phyloP scores from a whole-genome alignment of 2,888 invertebrate species.

The Thumatha senex region DNA sequence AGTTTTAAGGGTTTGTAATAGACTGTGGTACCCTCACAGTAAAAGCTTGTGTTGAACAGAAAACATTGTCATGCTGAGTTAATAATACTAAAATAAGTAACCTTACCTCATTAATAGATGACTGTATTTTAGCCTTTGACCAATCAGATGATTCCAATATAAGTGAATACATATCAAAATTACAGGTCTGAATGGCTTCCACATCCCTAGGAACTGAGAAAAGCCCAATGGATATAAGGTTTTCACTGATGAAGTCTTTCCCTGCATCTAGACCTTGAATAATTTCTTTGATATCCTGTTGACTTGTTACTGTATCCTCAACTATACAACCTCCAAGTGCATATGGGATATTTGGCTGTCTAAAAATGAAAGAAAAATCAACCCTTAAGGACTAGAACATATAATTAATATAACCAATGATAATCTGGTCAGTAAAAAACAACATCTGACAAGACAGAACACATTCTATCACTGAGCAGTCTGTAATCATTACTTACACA shows the following conservation, averaged over 20 bases:
- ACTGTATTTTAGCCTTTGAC: slow-evolving; percentile 61
- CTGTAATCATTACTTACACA: slow-evolving; percentile 56
- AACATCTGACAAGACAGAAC: too few species aligned
- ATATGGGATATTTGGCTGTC: slow-evolving; percentile 70
- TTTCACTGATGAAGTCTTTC: slow-evolving; percentile 58
- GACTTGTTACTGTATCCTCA: slow-evolving; percentile 60
- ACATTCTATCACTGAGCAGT: too few species aligned
- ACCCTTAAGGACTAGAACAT: not conserved
- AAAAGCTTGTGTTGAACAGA: too few species aligned
- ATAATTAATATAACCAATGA: not conserved
- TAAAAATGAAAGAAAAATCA: slow-evolving; percentile 42
- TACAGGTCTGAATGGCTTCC: slow-evolving; percentile 24
- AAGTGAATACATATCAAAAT: slow-evolving; percentile 70
- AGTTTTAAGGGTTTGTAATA: too few species aligned
- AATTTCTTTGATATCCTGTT: slow-evolving; percentile 51
- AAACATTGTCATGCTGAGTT: too few species aligned
- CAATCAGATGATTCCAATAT: slow-evolving; percentile 65
- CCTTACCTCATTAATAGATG: slow-evolving; percentile 62
- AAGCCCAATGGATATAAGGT: slow-evolving; percentile 65
- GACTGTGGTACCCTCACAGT: too few species aligned
- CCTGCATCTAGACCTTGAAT: slow-evolving; percentile 52
- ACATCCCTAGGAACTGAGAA: slow-evolving; percentile 60
- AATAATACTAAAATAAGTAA: not conserved
- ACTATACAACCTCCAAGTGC: slow-evolving; percentile 76
- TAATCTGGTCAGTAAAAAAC: too few species aligned